Percentiles rank a stretch among this genome's conserved stretches.
These are phyloP conservation scores for Pyrocephalus nanus DNA, from an alignment of 2,797 vertebrate genomes.

Conservation along the genomic window DNA sequence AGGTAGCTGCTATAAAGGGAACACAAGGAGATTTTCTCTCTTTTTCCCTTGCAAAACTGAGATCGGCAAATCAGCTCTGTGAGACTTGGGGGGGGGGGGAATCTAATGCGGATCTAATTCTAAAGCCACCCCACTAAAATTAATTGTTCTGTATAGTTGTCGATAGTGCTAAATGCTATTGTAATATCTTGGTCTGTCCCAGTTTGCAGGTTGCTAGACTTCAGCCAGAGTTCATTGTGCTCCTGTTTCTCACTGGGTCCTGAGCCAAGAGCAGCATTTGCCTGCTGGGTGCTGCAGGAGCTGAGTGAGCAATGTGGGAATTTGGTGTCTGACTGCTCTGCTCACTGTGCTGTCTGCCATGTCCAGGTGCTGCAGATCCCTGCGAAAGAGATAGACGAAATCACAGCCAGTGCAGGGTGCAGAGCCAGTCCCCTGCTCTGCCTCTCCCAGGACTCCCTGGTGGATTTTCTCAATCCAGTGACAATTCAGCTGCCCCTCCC, in stretches of 20 bases:
- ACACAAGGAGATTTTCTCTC: not conserved
- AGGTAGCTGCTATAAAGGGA: not conserved
- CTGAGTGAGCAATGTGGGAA: not conserved
- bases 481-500: constrained; percentile 94
- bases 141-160: not conserved
- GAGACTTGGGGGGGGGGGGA: not conserved
- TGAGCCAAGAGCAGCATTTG: not conserved
- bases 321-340: not conserved
- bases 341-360: not conserved
- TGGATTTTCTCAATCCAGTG: constrained; percentile 87
- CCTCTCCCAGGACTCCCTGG: constrained; percentile 84
- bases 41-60: not conserved
- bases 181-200: not conserved
- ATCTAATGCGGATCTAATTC: not conserved
- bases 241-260: not conserved
- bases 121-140: not conserved
- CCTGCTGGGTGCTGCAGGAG: not conserved
- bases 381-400: constrained; percentile 74
- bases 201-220: not conserved
- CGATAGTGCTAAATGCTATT: not conserved
- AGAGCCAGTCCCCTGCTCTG: constrained; percentile 85
- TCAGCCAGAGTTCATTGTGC: not conserved
- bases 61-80: not conserved
- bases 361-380: constrained; percentile 85
- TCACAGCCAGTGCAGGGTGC: constrained; percentile 76